Evolutionary conservation across 2,888 invertebrate species (phyloP).

Genomic region (Cataglyphis cursor): DNA sequence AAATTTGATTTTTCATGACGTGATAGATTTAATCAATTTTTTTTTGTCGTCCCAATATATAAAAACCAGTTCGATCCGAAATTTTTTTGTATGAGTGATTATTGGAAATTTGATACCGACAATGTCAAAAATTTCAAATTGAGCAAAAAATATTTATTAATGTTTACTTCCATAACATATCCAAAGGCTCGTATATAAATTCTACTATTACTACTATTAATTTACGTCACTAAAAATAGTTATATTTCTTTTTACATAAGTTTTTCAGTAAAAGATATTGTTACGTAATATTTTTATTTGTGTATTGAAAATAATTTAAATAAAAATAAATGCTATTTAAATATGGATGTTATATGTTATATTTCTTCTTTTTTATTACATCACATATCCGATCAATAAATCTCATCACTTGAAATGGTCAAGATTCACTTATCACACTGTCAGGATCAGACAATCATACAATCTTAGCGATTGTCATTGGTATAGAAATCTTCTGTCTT

Average conservation of each 20-base stretch:
- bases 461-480: slow-evolving; percentile 12
- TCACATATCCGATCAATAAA: slow-evolving; percentile 14
- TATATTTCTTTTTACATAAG: not conserved
- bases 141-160: slow-evolving; percentile 19
- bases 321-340: not conserved
- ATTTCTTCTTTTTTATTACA: not conserved
- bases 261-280: not conserved
- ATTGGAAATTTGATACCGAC: not conserved
- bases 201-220: not conserved
- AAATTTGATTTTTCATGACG: slow-evolving; percentile 30
- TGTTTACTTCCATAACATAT: not conserved
- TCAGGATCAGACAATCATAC: slow-evolving; percentile 18
- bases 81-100: slow-evolving; percentile 25
- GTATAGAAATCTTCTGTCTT: slow-evolving; percentile 16
- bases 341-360: not conserved
- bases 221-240: not conserved
- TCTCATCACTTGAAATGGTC: slow-evolving; percentile 6
- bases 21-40: slow-evolving; percentile 38
- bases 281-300: not conserved
- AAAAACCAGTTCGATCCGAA: slow-evolving; percentile 19
- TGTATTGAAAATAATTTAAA: not conserved
- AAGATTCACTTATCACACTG: slow-evolving; percentile 27
- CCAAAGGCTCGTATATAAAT: not conserved
- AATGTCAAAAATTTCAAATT: slow-evolving; percentile 19
- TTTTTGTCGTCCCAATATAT: not conserved